phyloP scores from a whole-genome alignment of 2,888 invertebrate genomes.

The Dasysyrphus albostriatus region DNA sequence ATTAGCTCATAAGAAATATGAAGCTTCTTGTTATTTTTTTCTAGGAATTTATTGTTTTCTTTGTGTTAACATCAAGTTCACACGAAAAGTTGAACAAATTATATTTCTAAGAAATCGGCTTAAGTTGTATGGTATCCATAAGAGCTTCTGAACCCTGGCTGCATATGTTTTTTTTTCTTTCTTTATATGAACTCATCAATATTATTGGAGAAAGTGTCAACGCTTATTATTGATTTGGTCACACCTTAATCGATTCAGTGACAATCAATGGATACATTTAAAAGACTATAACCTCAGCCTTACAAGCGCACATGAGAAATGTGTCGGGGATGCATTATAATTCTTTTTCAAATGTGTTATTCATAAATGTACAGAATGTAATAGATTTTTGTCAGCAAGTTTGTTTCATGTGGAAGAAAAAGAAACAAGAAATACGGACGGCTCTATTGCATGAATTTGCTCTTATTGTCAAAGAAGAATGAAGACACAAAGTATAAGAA shows the following conservation, averaged over 20 bases:
- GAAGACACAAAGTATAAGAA: too few relatives aligned
- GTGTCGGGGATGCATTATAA: too few relatives aligned
- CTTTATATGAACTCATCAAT: conserved; percentile 1
- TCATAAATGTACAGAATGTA: too few relatives aligned
- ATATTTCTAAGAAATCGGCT: conserved; percentile 16
- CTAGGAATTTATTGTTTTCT: not conserved
- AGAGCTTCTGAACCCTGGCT: not conserved
- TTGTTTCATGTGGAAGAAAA: too few relatives aligned
- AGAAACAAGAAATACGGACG: too few relatives aligned
- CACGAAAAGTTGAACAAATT: conserved; percentile 19
- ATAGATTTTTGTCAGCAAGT: too few relatives aligned
- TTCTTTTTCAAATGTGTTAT: too few relatives aligned
- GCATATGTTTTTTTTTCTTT: not conserved
- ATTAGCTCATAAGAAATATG: conserved; percentile 20
- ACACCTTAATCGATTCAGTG: not conserved
- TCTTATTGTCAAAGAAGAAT: too few relatives aligned
- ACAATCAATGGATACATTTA: not conserved
- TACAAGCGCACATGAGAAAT: too few relatives aligned
- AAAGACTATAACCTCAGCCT: not conserved
- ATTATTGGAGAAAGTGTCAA: not conserved
- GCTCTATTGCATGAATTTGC: too few relatives aligned
- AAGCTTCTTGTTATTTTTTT: conserved; percentile 2
- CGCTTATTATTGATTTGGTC: not conserved
- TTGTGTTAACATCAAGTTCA: conserved; percentile 9
- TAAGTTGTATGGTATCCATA: conserved; percentile 11